Evolutionary conservation across 2,797 vertebrate species (phyloP), one percentile per base, ranked within the genome.

Genomic region (Podarcis lilfordi): DNA sequence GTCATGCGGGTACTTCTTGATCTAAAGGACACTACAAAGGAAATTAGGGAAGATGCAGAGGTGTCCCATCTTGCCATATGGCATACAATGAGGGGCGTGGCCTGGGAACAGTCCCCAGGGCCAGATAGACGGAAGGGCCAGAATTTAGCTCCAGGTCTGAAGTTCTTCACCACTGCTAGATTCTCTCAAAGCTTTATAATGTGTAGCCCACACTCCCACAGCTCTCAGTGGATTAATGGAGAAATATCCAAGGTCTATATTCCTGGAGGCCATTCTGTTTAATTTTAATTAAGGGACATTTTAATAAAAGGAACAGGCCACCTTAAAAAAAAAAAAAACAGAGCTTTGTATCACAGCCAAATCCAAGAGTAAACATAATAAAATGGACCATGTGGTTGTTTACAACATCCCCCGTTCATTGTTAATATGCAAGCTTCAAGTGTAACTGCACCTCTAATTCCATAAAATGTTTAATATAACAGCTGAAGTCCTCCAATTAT

Each of bases 401-500:
- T 95, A 92, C 81, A 93, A 84, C 86, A 89, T 87, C 84, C 88
- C 61, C 17, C 82, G 87, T 90, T 91, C 92, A 91, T 91, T 93
- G 91, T 91, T 94, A 94, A 92, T 91, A 94, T 92, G 85, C 91
- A 91, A 91, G 92, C 77, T 89, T 40, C 88, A 92, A 96, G 82
- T 83, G 90, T 82, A 92, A 95, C 86, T 59, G 84, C 85, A 91
- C 78, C 50, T 45, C 64, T 88, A 92, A 91, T 86, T 94, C 94
- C 92, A 91, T 87, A 96, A 96, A 95, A 95, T 95, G 94, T 89
- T 92, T 90, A 95, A 93, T 93, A 90, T 89, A 96, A 95, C 94
- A 91, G 92, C 90, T 91, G 88, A 89, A 23, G 86, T 78, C 90
- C 95, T 95, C 92, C 89, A 94, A 91, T 95, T 96, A 92, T 91